Percentiles rank a stretch among this genome's conserved stretches.
Evolutionary conservation across 2,888 invertebrate species (phyloP).

Genomic region (Leptopilina syphax): DNA sequence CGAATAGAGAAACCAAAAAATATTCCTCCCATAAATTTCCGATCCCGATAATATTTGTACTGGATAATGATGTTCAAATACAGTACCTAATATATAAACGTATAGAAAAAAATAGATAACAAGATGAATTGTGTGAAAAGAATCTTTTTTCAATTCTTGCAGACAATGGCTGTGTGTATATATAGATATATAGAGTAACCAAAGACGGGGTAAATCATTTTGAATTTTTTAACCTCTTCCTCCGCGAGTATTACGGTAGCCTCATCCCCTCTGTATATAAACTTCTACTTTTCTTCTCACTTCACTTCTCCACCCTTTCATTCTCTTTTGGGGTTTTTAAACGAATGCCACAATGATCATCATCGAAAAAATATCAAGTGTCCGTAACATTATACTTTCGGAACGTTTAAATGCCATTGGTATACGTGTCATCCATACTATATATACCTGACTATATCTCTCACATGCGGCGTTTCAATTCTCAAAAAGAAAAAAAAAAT

Average conservation of each 20-base stretch:
- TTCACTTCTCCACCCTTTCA: constrained; percentile 13
- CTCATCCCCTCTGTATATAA: constrained; percentile 25
- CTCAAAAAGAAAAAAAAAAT: background rate
- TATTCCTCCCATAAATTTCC: background rate
- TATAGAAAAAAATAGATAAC: constrained; percentile 38
- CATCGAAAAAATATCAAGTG: constrained; percentile 75
- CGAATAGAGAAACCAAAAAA: background rate
- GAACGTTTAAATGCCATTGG: constrained; percentile 71
- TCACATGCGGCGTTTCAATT: background rate
- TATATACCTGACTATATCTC: constrained; percentile 12
- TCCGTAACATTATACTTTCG: constrained; percentile 75
- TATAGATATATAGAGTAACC: constrained; percentile 63
- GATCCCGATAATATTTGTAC: background rate
- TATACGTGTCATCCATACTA: constrained; percentile 34
- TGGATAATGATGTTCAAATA: background rate
- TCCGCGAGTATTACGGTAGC: constrained; percentile 51
- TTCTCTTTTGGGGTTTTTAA: constrained; percentile 32
- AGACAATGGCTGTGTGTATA: constrained; percentile 46
- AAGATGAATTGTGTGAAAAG: constrained; percentile 46
- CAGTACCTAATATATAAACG: background rate
- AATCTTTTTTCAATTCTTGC: background rate
- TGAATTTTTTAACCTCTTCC: constrained; percentile 48
- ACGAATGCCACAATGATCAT: constrained; percentile 71
- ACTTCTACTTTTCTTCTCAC: constrained; percentile 35
- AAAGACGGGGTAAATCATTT: constrained; percentile 69